A percentile compares a stretch with the other conserved stretches of the same genome.
These are phyloP conservation scores for Limnothrissa miodon DNA, from an alignment of 2,113 vertebrate genomes.

Conservation along the genomic window DNA sequence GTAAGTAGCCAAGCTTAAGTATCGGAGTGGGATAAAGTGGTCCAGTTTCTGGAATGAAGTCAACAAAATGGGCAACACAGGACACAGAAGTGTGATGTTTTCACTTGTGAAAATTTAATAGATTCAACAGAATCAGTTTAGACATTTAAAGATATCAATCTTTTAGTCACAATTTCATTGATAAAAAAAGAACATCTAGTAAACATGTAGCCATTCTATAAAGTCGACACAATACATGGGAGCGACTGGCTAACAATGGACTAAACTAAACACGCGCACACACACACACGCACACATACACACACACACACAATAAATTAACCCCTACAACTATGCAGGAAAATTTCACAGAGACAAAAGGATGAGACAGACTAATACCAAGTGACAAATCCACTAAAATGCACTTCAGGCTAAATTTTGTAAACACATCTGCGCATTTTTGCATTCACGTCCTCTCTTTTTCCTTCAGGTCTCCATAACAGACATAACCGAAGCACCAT, in stretches of 20 bases:
- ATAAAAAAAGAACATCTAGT: slow-evolving; percentile 3
- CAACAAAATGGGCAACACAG: not conserved
- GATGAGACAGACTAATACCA: not conserved
- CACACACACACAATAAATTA: not conserved
- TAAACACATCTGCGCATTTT: slow-evolving; percentile 4
- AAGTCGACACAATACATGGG: not conserved
- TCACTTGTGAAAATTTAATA: not conserved
- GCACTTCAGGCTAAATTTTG: not conserved
- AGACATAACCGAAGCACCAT: not conserved
- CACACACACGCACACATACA: not conserved
- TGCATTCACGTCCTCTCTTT: not conserved
- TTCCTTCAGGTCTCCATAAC: not conserved
- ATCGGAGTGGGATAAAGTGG: not conserved
- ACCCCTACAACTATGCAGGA: not conserved
- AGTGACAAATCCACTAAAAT: slow-evolving; percentile 4
- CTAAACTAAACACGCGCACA: not conserved
- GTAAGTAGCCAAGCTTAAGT: not conserved
- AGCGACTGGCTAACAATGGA: not conserved
- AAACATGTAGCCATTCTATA: not conserved
- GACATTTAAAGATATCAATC: slow-evolving; percentile 10
- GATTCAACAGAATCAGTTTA: slow-evolving; percentile 10
- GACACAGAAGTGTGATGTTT: not conserved
- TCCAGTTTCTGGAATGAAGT: not conserved
- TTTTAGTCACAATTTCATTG: not conserved
- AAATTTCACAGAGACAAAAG: not conserved